These are phyloP conservation scores for Polypterus senegalus DNA, from an alignment of 2,113 vertebrate species.

Conservation along the genomic window DNA sequence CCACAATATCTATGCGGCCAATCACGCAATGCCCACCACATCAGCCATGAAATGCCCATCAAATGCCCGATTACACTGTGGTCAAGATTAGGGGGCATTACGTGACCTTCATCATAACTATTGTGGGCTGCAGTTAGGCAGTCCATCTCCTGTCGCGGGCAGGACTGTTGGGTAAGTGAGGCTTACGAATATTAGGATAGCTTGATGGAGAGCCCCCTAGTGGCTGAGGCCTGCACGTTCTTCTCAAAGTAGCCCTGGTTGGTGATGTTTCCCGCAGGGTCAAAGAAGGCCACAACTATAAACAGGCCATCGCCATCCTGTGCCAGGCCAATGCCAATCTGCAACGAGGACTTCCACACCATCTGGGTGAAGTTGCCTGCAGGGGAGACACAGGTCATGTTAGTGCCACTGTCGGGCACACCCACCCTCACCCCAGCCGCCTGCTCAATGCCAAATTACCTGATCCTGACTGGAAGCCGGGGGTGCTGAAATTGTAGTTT, in stretches of 20 bases:
- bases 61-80: too few species aligned
- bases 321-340: constrained; percentile 29
- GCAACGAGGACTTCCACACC: constrained; percentile 29
- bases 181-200: too few species aligned
- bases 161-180: too few species aligned
- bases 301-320: constrained; percentile 30
- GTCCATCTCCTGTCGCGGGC: too few species aligned
- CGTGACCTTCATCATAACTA: too few species aligned
- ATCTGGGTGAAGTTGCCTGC: constrained; percentile 43
- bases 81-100: too few species aligned
- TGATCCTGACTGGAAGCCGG: constrained; percentile 28
- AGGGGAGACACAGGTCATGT: not conserved
- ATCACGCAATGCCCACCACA: too few species aligned
- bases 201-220: not conserved
- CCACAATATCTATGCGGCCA: too few species aligned
- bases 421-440: not conserved
- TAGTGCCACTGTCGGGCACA: not conserved
- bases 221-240: constrained; percentile 26
- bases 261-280: constrained; percentile 31
- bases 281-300: constrained; percentile 33
- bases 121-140: too few species aligned
- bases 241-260: constrained; percentile 31
- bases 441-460: constrained; percentile 20
- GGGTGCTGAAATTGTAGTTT: constrained; percentile 28
- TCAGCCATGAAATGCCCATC: too few species aligned